Percentiles rank a stretch among this genome's conserved stretches.
phyloP scores from a whole-genome alignment of 2,113 vertebrate genomes.

The Maccullochella peelii region DNA sequence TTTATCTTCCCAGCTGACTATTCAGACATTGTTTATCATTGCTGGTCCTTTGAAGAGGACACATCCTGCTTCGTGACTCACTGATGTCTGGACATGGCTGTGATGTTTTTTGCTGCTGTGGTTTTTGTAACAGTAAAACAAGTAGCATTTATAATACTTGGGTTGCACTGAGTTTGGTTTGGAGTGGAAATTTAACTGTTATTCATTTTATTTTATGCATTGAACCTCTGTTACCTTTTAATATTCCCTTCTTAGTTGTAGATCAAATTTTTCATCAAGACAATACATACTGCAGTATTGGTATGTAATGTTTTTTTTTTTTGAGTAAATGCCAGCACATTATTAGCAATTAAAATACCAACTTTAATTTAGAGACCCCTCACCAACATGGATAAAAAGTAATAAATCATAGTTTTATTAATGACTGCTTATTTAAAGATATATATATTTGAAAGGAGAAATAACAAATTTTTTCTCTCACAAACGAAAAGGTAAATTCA shows the following conservation, averaged over 20 bases:
- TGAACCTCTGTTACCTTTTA: slow-evolving; percentile 6
- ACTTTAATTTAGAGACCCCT: not conserved
- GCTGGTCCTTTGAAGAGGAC: slow-evolving; percentile 67
- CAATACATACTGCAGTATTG: slow-evolving; percentile 4
- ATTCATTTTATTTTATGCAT: not conserved
- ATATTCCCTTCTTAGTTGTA: not conserved
- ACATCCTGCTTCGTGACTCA: slow-evolving; percentile 65
- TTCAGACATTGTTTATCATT: slow-evolving; percentile 72
- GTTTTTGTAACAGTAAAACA: slow-evolving; percentile 40
- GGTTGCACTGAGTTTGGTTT: slow-evolving; percentile 30
- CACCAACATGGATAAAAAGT: not conserved
- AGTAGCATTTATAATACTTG: slow-evolving; percentile 15
- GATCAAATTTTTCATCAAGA: not conserved
- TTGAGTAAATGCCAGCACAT: not conserved
- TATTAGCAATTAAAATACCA: slow-evolving; percentile 16
- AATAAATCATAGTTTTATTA: not conserved
- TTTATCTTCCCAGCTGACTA: slow-evolving; percentile 45
- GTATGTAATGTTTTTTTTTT: not conserved
- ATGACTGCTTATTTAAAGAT: not conserved
- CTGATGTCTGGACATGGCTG: slow-evolving; percentile 44
- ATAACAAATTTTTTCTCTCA: not conserved
- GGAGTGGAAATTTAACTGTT: not conserved
- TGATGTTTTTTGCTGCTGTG: slow-evolving; percentile 17
- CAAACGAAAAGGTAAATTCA: not conserved
- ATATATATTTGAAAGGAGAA: not conserved